Evolutionary conservation across 2,888 invertebrate species (phyloP), one percentile per base, ranked within the genome.

Genomic region (Artemia sp.): DNA sequence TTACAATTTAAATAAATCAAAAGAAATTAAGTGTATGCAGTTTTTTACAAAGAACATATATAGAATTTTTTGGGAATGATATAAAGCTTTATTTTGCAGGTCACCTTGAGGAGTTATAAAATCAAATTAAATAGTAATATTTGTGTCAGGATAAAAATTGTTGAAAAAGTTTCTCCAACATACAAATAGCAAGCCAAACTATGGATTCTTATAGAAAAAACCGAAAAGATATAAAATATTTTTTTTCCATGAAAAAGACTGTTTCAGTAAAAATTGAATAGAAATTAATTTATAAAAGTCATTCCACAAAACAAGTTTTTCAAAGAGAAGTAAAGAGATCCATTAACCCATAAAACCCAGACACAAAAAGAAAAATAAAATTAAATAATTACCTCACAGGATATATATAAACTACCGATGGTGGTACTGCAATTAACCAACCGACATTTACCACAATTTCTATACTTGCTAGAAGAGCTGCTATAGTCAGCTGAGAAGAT

Each of bases 401-500:
- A 73, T 78, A 79, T 24, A 78, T 76, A 73, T 79, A 76, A 0
- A 75, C 76, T 2, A 79, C 77, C 5, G 73, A 73, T 1, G 83
- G 82, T 12, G 80, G 80, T 66, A 80, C 78, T 71, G 78, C 77
- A 24, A 80, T 72, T 50, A 83, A 74, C 83, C 83, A 83, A 8
- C 76, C 74, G 5, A 77, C 76, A 73, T 82, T 79, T 72, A 82
- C 80, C 51, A 80, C 71, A 8, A 82, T 77, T 74, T 83, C 82
- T 1, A 81, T 75, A 7, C 77, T 74, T 0, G 81, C 80, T 14
- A 83, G 76, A 2, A 81, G 73, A n/a, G 78, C 76, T 0, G 81
- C 81, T 72, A 83, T 82, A 53, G 82, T 75, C 73, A 83, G 75
- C 74, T 83, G 82, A 3, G 82, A 82, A 58, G 73, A 75, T 4